A percentile compares a stretch with the other conserved stretches of the same genome.
phyloP scores from a whole-genome alignment of 1,140 invertebrate genomes.

The Neomicropteryx cornuta region DNA sequence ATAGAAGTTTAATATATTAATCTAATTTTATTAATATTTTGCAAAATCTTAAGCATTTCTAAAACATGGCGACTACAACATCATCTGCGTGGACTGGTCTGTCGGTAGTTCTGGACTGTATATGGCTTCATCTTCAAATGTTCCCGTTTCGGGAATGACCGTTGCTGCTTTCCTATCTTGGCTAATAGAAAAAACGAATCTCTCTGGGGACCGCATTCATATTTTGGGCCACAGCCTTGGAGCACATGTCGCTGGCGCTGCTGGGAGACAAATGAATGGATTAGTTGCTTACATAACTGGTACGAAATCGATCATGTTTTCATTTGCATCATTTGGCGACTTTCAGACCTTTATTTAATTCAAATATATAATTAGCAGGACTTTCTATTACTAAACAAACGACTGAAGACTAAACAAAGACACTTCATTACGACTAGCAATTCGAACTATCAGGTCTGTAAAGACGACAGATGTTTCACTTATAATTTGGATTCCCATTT shows the following conservation, averaged over 20 bases:
- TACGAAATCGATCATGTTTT: too few species aligned
- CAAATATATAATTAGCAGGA: too few species aligned
- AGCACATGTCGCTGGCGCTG: constrained; percentile 24
- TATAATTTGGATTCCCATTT: too few species aligned
- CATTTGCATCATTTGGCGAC: too few species aligned
- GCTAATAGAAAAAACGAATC: constrained; percentile 13
- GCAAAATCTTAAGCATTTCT: constrained; percentile 22
- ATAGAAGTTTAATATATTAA: too few species aligned
- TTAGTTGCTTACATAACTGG: constrained; percentile 15
- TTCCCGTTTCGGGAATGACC: constrained; percentile 29
- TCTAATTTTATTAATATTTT: too few species aligned
- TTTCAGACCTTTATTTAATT: too few species aligned
- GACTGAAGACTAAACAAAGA: too few species aligned
- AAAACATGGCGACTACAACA: constrained; percentile 24
- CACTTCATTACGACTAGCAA: too few species aligned
- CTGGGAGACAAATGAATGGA: constrained; percentile 18
- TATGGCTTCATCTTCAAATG: constrained; percentile 26
- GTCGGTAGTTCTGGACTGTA: constrained; percentile 24
- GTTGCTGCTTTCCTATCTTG: constrained; percentile 38
- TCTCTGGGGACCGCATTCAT: constrained; percentile 11
- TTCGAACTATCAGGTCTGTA: too few species aligned
- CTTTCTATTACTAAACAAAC: too few species aligned
- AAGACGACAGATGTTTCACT: too few species aligned
- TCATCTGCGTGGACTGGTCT: constrained; percentile 36
- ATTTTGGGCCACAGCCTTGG: constrained; percentile 23